phyloP scores from a whole-genome alignment of 2,113 vertebrate genomes.

The Paratilapia polleni region DNA sequence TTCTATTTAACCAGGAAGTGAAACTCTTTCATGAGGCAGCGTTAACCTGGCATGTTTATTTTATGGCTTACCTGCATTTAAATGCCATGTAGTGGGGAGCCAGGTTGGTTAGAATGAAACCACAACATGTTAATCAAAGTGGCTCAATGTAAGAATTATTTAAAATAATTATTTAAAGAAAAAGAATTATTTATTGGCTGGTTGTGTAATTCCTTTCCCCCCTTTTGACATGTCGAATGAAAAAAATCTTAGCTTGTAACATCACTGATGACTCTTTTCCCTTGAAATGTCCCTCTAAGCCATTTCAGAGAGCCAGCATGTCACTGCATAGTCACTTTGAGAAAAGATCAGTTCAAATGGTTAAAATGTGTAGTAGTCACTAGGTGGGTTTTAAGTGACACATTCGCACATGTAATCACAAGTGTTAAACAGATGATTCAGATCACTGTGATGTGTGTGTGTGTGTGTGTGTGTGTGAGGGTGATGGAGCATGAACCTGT shows the following conservation, averaged over 20 bases:
- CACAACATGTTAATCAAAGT: not conserved
- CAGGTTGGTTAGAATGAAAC: not conserved
- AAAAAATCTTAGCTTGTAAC: not conserved
- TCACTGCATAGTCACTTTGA: not conserved
- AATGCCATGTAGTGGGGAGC: not conserved
- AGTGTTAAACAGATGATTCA: slow-evolving; percentile 22
- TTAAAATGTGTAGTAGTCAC: slow-evolving; percentile 5
- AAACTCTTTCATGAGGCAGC: not conserved
- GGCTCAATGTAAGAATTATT: not conserved
- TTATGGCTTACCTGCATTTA: not conserved
- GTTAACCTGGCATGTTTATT: not conserved
- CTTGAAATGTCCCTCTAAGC: slow-evolving; percentile 1
- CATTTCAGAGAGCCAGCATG: not conserved
- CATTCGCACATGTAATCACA: slow-evolving; percentile 9
- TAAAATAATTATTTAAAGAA: too few species aligned
- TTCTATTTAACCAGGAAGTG: not conserved
- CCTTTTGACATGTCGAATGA: not conserved
- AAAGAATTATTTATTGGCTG: slow-evolving; percentile 12
- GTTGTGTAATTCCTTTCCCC: not conserved
- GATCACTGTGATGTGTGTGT: not conserved
- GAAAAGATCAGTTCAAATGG: not conserved
- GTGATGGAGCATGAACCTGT: not conserved
- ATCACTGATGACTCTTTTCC: slow-evolving; percentile 1
- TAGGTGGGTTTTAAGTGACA: slow-evolving; percentile 5
- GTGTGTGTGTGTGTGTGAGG: not conserved